A percentile compares a stretch with the other conserved stretches of the same genome.
These are phyloP conservation scores for Holcopasites calliopsidis DNA, from an alignment of 1,140 invertebrate genomes.

Conservation along the genomic window DNA sequence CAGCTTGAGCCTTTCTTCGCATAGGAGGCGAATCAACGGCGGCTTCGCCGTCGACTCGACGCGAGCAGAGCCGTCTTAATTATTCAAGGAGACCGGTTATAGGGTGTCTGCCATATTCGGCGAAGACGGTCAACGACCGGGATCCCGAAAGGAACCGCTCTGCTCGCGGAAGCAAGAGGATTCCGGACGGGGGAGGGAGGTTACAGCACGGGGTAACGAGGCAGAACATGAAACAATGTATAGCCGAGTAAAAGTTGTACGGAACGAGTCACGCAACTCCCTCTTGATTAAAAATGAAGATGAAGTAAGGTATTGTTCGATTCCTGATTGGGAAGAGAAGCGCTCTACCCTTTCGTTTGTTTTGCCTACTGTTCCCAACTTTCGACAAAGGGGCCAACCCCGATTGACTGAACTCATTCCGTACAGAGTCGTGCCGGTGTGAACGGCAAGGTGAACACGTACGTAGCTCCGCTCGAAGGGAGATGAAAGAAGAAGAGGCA, in stretches of 20 bases:
- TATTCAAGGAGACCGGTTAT: background rate
- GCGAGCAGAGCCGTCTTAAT: background rate
- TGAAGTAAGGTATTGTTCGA: too few species aligned
- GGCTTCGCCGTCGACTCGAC: background rate
- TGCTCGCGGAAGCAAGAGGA: background rate
- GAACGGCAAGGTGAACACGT: conserved; percentile 8
- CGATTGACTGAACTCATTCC: too few species aligned
- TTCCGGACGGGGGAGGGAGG: background rate
- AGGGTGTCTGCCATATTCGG: background rate
- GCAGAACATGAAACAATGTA: conserved; percentile 35
- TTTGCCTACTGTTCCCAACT: too few species aligned
- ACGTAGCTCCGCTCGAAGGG: conserved; percentile 6
- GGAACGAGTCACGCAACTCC: conserved; percentile 31
- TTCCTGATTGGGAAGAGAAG: background rate
- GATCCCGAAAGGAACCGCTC: background rate
- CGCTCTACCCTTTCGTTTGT: too few species aligned
- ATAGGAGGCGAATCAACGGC: background rate
- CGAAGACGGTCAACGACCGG: background rate
- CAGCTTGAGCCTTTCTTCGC: background rate
- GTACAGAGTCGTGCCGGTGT: background rate
- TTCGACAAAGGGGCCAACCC: too few species aligned
- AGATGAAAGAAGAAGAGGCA: background rate
- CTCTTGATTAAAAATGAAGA: too few species aligned
- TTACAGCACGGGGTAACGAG: conserved; percentile 22
- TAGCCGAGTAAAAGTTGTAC: conserved; percentile 20